These are phyloP conservation scores for Temnothorax rugatulus DNA, from an alignment of 2,888 invertebrate species.

Conservation along the genomic window DNA sequence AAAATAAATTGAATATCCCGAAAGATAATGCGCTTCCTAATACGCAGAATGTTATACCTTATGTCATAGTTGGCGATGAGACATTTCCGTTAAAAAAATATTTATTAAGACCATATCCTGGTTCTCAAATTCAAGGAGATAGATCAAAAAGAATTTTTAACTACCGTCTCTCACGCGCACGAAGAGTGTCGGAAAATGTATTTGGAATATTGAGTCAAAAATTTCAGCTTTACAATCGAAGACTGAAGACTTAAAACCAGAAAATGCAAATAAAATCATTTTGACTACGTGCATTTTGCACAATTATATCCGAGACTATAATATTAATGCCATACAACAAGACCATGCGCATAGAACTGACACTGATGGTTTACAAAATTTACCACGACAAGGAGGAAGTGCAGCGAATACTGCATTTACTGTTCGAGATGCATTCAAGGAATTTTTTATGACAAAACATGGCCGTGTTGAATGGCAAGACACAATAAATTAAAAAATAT, in stretches of 20 bases:
- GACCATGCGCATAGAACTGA: not conserved
- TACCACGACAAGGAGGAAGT: constrained; percentile 47
- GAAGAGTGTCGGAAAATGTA: constrained; percentile 38
- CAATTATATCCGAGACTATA: constrained; percentile 34
- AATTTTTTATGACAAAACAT: constrained; percentile 32
- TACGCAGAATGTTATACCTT: not conserved
- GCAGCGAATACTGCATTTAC: not conserved
- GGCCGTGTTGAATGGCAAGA: constrained; percentile 55
- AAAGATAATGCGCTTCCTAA: not conserved
- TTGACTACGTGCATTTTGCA: constrained; percentile 36
- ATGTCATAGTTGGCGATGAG: constrained; percentile 18
- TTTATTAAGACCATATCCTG: constrained; percentile 16
- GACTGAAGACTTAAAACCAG: constrained; percentile 48
- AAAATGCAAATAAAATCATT: constrained; percentile 50
- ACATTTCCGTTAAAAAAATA: constrained; percentile 18
- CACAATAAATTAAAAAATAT: not conserved
- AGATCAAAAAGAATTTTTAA: constrained; percentile 16
- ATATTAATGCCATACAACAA: constrained; percentile 10
- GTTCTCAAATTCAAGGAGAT: not conserved
- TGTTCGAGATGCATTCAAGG: not conserved
- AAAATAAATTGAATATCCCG: constrained; percentile 18
- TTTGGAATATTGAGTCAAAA: constrained; percentile 37
- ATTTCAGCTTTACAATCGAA: constrained; percentile 43
- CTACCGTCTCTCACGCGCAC: constrained; percentile 11
- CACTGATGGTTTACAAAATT: constrained; percentile 49